Evolutionary conservation across 2,113 vertebrate genomes (phyloP), one percentile per base, ranked within the genome.

Genomic region (Mugil cephalus): DNA sequence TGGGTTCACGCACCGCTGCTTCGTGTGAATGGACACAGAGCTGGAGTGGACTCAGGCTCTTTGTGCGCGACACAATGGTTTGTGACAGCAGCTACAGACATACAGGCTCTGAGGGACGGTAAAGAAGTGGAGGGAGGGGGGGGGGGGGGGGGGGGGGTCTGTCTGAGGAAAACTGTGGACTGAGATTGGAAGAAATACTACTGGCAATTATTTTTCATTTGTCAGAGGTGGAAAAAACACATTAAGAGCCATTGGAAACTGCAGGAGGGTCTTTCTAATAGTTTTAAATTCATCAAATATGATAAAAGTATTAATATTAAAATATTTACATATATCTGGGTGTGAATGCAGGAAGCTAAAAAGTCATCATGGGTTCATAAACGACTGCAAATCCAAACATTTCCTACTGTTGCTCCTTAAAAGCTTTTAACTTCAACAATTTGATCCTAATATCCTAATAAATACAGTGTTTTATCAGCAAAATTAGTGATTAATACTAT

Each of bases 11-110:
- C 90, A 52, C 68, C 54, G 12, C 17, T 89, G 88, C 58, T 54
- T 81, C 70, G 74, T 13, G 76, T 92, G 85, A 93, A 93, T 88
- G 80, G 82, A 68, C 19, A 48, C 42, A 71, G 76, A 88, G 80
- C 84, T 86, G 74, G 79, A 85, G 82, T 80, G 86, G 85, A 90
- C 85, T 85, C 54, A 0, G 85, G 72, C 62, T 77, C 79, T 91
- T 90, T 93, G 87, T 92, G 73, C 68, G 64, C 0, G 14, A 64
- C 54, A 93, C 90, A 94, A 93, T 88, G 83, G 87, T 35, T 87
- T 85, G 77, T 87, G 77, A 90, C 85, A 91, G 80, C 72, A 75
- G 48, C 69, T 58, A 78, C 71, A 83, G 88, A 92, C 74, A 72
- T 70, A 79, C 42, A 59, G 85, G 75, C 83, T 65, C 85, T 84